These are phyloP conservation scores for Cotesia vestalis DNA, from an alignment of 1,140 invertebrate genomes.

Conservation along the genomic window DNA sequence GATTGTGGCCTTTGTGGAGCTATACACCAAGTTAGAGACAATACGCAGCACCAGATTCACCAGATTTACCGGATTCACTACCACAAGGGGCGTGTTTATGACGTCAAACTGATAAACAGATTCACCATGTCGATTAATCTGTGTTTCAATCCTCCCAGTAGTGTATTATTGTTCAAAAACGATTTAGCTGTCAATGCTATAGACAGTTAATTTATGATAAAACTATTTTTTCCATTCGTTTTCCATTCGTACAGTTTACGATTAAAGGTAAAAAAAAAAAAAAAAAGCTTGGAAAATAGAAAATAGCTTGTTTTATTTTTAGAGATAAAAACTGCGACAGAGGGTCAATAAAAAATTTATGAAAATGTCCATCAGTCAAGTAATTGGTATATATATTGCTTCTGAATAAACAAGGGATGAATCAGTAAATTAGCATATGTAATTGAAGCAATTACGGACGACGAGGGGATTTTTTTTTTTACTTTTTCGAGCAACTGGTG, in stretches of 20 bases:
- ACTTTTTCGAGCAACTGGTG: conserved; percentile 4
- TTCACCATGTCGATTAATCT: conserved; percentile 26
- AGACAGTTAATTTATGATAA: too few relatives aligned
- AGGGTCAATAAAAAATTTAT: not conserved
- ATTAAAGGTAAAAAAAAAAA: too few relatives aligned
- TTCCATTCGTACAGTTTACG: too few relatives aligned
- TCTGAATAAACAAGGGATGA: not conserved
- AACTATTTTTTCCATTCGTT: too few relatives aligned
- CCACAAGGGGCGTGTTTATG: conserved; percentile 60
- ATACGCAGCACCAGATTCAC: conserved; percentile 42
- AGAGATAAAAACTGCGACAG: not conserved
- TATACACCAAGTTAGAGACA: conserved; percentile 31
- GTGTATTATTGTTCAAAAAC: too few relatives aligned
- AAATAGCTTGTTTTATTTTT: too few relatives aligned
- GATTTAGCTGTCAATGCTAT: too few relatives aligned
- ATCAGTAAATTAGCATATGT: conserved; percentile 9
- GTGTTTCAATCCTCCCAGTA: too few relatives aligned
- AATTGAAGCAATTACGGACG: conserved; percentile 5
- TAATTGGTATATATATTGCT: too few relatives aligned
- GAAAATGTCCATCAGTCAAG: too few relatives aligned
- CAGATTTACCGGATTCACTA: conserved; percentile 31
- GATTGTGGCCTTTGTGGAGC: not conserved
- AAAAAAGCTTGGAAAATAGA: too few relatives aligned
- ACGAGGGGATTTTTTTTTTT: not conserved
- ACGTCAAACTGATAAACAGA: conserved; percentile 60